A percentile compares a stretch with the other conserved stretches of the same genome.
These are phyloP conservation scores for Paralichthys olivaceus DNA, from an alignment of 2,113 vertebrate species.

Conservation along the genomic window DNA sequence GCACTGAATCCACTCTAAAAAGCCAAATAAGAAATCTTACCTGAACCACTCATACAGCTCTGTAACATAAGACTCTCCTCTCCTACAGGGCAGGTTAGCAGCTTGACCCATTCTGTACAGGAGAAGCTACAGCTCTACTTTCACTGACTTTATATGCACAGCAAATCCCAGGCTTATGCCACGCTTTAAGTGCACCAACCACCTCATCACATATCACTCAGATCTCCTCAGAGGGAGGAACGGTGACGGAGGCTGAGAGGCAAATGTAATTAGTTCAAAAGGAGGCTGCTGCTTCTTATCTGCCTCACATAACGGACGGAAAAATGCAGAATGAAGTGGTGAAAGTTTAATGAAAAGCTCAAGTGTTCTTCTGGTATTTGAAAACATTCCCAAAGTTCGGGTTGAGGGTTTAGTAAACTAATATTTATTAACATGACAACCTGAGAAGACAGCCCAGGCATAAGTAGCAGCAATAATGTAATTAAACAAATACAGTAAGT, in stretches of 20 bases:
- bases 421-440: slow-evolving; percentile 75
- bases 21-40: slow-evolving; percentile 57
- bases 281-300: background rate
- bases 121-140: slow-evolving; percentile 17
- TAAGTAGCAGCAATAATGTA: slow-evolving; percentile 69
- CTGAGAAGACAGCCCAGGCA: slow-evolving; percentile 48
- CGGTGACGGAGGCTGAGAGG: slow-evolving; percentile 5
- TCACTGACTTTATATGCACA: slow-evolving; percentile 68
- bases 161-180: slow-evolving; percentile 73
- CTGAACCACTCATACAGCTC: slow-evolving; percentile 80
- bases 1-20: background rate
- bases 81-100: slow-evolving; percentile 66
- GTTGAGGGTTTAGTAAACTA: slow-evolving; percentile 63
- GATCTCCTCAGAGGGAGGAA: slow-evolving; percentile 66
- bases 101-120: slow-evolving; percentile 78
- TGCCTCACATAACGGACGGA: too few relatives aligned
- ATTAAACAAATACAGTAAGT: slow-evolving; percentile 45
- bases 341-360: background rate
- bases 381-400: slow-evolving; percentile 19
- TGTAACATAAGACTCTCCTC: slow-evolving; percentile 71
- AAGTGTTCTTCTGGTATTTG: background rate
- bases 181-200: slow-evolving; percentile 71
- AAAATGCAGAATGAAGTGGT: background rate
- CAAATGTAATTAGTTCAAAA: slow-evolving; percentile 76
- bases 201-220: slow-evolving; percentile 76